A percentile compares a stretch with the other conserved stretches of the same genome.
phyloP scores from a whole-genome alignment of 1,140 invertebrate genomes.

The Phocides pigmalion region DNA sequence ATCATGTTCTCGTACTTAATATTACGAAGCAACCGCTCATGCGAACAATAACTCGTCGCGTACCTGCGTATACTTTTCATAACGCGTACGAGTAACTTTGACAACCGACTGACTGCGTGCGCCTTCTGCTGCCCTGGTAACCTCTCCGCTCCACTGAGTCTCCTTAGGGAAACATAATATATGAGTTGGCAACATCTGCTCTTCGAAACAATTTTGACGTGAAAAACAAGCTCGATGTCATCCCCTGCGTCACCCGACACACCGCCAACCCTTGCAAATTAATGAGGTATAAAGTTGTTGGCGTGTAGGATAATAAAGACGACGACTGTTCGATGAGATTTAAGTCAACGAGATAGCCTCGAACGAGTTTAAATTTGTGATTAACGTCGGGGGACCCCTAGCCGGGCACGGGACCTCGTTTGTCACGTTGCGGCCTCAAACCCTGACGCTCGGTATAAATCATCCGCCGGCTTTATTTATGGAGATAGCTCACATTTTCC shows the following conservation, averaged over 20 bases:
- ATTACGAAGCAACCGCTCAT: constrained; percentile 15
- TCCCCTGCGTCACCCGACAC: background rate
- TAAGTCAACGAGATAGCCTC: constrained; percentile 24
- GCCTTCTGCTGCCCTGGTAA: constrained; percentile 37
- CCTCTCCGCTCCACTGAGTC: constrained; percentile 27
- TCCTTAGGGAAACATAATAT: constrained; percentile 38
- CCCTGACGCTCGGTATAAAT: constrained; percentile 58
- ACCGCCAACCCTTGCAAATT: constrained; percentile 34
- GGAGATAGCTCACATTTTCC: constrained; percentile 55
- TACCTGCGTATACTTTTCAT: constrained; percentile 40
- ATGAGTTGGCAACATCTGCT: constrained; percentile 40
- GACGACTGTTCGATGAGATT: constrained; percentile 27
- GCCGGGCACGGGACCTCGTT: constrained; percentile 51
- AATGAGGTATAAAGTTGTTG: constrained; percentile 46
- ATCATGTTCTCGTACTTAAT: background rate
- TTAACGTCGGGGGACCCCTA: constrained; percentile 42
- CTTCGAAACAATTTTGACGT: constrained; percentile 34
- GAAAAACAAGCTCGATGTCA: constrained; percentile 40
- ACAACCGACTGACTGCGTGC: constrained; percentile 46
- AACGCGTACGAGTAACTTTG: constrained; percentile 51
- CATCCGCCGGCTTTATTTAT: constrained; percentile 62
- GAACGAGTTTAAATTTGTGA: constrained; percentile 55
- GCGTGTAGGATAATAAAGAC: constrained; percentile 37
- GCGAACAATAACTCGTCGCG: constrained; percentile 37
- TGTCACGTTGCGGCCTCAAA: constrained; percentile 57